Evolutionary conservation across 2,888 invertebrate species (phyloP).

Genomic region (Rotaria magnacalcarata): DNA sequence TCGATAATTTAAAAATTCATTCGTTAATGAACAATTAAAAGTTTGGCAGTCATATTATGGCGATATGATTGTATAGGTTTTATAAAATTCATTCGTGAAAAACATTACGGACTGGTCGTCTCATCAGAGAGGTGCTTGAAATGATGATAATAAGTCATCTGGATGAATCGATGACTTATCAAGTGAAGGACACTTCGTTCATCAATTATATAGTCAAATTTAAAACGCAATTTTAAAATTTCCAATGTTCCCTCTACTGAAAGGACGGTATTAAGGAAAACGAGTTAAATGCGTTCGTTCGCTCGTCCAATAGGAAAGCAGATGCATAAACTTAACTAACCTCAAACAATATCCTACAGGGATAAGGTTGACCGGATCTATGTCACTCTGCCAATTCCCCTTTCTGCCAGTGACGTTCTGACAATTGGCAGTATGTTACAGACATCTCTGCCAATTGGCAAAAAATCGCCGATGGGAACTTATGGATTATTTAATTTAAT

Average conservation of each 20-base stretch:
- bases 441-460: too few species aligned
- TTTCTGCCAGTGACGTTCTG: too few species aligned
- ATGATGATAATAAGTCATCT: neutral
- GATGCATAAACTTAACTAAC: too few species aligned
- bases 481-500: too few species aligned
- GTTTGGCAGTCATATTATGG: neutral
- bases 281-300: too few species aligned
- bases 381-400: too few species aligned
- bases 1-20: conserved; percentile 10
- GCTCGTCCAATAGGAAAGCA: too few species aligned
- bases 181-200: conserved; percentile 17
- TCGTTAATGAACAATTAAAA: conserved; percentile 27
- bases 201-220: conserved; percentile 23
- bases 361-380: too few species aligned
- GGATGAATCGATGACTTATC: neutral
- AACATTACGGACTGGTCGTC: neutral
- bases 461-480: too few species aligned
- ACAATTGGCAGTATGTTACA: too few species aligned
- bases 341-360: too few species aligned
- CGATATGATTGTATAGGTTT: neutral
- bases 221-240: neutral
- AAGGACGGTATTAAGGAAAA: too few species aligned
- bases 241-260: neutral
- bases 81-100: conserved; percentile 15
- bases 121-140: neutral